phyloP scores from a whole-genome alignment of 1,140 invertebrate species.

The Drosophila subobscura region DNA sequence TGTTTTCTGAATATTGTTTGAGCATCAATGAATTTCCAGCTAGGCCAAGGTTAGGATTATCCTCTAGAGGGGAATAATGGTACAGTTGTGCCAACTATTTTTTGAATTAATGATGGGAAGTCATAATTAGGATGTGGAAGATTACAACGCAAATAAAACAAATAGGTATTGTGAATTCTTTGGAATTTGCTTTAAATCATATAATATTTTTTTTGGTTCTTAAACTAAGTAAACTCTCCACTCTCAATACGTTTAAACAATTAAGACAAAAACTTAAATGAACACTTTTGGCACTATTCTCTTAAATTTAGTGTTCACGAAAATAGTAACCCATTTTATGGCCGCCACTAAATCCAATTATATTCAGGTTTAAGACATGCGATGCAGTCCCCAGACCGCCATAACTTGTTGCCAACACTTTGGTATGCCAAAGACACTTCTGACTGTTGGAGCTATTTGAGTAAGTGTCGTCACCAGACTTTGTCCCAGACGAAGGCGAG shows the following conservation, averaged over 20 bases:
- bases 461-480: conserved; percentile 55
- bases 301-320: conserved; percentile 15
- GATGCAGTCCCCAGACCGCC: neutral
- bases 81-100: neutral
- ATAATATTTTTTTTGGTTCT: no score
- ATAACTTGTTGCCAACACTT: conserved; percentile 28
- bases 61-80: neutral
- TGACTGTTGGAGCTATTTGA: conserved; percentile 24
- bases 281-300: conserved; percentile 10
- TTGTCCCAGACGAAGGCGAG: conserved; percentile 44
- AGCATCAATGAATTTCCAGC: conserved; percentile 8
- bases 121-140: no score
- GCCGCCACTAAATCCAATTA: conserved; percentile 11
- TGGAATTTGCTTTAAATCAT: no score
- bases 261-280: neutral
- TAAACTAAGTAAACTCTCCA: no score
- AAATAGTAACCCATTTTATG: conserved; percentile 16
- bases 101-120: no score
- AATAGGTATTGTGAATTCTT: no score
- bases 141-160: no score
- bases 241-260: neutral
- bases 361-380: conserved; percentile 17
- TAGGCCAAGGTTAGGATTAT: neutral
- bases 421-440: neutral
- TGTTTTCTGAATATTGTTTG: conserved; percentile 27